Base-by-base conservation (phyloP, 2,888 invertebrate species). In the Rhynchonema sp. region DNA sequence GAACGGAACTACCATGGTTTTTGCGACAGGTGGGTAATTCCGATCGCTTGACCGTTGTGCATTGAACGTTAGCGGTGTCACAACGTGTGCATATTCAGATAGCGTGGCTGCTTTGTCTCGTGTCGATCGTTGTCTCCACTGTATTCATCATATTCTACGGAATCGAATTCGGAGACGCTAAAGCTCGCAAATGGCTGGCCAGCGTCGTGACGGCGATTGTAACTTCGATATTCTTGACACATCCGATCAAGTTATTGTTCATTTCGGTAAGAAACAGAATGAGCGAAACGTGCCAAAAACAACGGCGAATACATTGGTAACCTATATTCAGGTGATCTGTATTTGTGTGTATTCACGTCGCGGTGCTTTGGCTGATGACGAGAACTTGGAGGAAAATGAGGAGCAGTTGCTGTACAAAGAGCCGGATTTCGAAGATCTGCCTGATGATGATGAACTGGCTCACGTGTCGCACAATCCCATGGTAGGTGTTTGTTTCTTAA, bases 161-260 rank as follows among this genome's bases (percentile, higher is more conserved):
- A 2, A 73, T 79, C 58, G 66, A 66, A 65, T 78, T 78, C 66
- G 75, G 75, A 22, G 76, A 78, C 62, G 70, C 69, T 3, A 76
- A 75, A 62, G 73, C 74, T 54, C 71, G 72, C 58, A 74, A 77
- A 64, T 78, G 78, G 78, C 72, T 78, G 17, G 72, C 76, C 0
- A 75, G 78, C 2, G 71, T 78, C 68, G 57, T 78, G 53, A 66
- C 77, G 1, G 74, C 77, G 1, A 75, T 78, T 68, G 69, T 77
- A 59, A 71, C 73, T 9, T 76, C 77, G 0, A 69, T 78, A 2
- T 72, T 78, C 62, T 62, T 79, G 25, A 77, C 77, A 9, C 77
- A 79, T 62, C 78, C 78, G 1, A 68, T 78, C 52, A 76, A 78
- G 72, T 76, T 77, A 62, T 61, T 75, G 65, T 65, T 74, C 55